phyloP scores from a whole-genome alignment of 2,888 invertebrate species.

The Eilema griseolum region DNA sequence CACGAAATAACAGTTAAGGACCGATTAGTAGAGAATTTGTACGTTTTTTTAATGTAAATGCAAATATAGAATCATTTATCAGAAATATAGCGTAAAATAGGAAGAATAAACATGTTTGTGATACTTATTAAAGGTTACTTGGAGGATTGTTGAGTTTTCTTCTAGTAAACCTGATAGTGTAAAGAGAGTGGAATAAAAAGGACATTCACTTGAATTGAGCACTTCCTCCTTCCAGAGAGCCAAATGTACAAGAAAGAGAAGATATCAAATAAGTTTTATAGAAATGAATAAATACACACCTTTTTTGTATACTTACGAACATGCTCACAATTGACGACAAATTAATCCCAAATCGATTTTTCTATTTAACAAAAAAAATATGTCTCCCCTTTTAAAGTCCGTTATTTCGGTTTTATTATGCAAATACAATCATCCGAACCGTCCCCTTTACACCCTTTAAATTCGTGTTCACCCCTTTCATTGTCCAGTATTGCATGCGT shows the following conservation, averaged over 20 bases:
- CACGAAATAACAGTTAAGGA: not conserved
- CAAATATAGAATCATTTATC: too few species aligned
- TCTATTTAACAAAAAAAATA: constrained; percentile 23
- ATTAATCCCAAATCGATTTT: constrained; percentile 24
- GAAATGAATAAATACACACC: not conserved
- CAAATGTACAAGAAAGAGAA: not conserved
- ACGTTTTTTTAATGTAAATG: too few species aligned
- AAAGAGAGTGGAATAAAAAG: too few species aligned
- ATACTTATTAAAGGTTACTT: too few species aligned
- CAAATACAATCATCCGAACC: constrained; percentile 48
- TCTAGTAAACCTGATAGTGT: too few species aligned
- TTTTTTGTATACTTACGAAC: too few species aligned
- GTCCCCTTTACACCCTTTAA: constrained; percentile 23
- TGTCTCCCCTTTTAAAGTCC: constrained; percentile 31
- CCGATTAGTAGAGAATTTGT: too few species aligned
- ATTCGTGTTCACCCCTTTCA: constrained; percentile 43
- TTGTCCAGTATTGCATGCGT: constrained; percentile 52
- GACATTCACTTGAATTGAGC: too few species aligned
- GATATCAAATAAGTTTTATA: not conserved
- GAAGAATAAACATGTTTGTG: too few species aligned
- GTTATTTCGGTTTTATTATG: constrained; percentile 52
- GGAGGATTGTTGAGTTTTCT: too few species aligned
- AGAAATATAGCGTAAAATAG: too few species aligned
- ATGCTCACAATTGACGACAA: not conserved
- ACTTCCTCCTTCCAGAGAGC: too few species aligned